phyloP scores from a whole-genome alignment of 1,140 invertebrate species.

The Arctopsyche grandis region DNA sequence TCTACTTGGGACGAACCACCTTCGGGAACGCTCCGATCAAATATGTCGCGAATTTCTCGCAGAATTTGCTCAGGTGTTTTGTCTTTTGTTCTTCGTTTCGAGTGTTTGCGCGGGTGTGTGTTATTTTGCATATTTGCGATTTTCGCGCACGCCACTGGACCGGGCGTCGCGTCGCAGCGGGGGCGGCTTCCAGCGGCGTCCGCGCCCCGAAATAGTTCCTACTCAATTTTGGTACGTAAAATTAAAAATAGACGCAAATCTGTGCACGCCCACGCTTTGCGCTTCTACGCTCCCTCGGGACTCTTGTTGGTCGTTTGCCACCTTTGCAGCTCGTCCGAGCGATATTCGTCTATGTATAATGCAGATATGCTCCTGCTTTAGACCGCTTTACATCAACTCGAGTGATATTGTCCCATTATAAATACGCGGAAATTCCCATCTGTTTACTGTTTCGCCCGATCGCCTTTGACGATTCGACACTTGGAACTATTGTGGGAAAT shows the following conservation, averaged over 20 bases:
- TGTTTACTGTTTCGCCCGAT: no score
- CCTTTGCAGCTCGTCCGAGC: not conserved
- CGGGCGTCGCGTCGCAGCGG: not conserved
- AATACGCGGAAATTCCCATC: not conserved
- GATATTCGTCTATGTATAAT: slow-evolving; percentile 17
- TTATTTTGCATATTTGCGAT: not conserved
- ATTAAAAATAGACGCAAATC: slow-evolving; percentile 12
- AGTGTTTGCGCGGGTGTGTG: not conserved
- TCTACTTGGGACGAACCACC: not conserved
- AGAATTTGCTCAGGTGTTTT: no score
- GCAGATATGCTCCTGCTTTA: no score
- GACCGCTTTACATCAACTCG: not conserved
- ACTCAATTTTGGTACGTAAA: slow-evolving; percentile 4
- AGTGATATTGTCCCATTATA: not conserved
- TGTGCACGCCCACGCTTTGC: not conserved
- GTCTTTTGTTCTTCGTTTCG: not conserved
- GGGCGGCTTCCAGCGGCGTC: not conserved
- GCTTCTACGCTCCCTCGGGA: not conserved
- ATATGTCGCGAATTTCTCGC: not conserved
- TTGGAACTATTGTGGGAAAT: no score
- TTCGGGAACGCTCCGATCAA: not conserved
- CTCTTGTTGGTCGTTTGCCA: not conserved
- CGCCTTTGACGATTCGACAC: no score
- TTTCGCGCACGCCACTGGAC: not conserved
- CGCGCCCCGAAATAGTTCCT: not conserved